Percentiles rank a stretch among this genome's conserved stretches.
Conservation (phyloP, 2,113 vertebrate species). For the Barnardius zonarius region DNA sequence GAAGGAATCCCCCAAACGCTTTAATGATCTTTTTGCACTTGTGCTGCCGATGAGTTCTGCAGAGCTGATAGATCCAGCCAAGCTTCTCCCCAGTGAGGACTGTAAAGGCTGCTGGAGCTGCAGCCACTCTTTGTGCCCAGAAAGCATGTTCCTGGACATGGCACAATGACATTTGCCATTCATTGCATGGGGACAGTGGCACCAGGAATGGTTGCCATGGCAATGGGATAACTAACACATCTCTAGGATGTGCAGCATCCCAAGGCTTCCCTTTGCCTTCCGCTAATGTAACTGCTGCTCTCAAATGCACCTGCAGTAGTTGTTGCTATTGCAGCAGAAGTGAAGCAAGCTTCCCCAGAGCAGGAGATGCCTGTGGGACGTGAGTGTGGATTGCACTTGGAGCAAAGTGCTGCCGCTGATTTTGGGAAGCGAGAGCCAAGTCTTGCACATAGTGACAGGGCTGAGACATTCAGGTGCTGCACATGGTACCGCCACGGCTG, state of each 20-base stretch:
- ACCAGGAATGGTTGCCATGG: neutral
- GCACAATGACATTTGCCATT: neutral
- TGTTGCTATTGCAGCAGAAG: neutral
- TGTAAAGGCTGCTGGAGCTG: neutral
- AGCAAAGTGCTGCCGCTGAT: neutral
- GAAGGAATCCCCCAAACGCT: neutral
- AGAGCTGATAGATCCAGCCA: neutral
- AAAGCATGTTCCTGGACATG: neutral
- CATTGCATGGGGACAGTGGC: neutral
- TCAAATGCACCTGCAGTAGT: neutral
- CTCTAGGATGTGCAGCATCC: neutral
- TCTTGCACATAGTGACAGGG: neutral
- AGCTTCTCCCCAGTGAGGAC: neutral
- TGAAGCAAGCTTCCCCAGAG: neutral
- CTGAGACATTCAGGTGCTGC: neutral
- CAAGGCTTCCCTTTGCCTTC: neutral
- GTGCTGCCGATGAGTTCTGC: neutral
- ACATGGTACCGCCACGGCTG: neutral
- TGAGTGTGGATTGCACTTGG: neutral
- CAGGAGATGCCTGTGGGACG: rapidly evolving
- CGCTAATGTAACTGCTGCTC: neutral
- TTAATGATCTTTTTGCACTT: neutral
- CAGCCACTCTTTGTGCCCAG: neutral
- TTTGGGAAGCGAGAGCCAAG: neutral
- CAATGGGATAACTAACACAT: neutral